Evolutionary conservation across 2,113 vertebrate species (phyloP).

Genomic region (Neodontobutis hainanensis): DNA sequence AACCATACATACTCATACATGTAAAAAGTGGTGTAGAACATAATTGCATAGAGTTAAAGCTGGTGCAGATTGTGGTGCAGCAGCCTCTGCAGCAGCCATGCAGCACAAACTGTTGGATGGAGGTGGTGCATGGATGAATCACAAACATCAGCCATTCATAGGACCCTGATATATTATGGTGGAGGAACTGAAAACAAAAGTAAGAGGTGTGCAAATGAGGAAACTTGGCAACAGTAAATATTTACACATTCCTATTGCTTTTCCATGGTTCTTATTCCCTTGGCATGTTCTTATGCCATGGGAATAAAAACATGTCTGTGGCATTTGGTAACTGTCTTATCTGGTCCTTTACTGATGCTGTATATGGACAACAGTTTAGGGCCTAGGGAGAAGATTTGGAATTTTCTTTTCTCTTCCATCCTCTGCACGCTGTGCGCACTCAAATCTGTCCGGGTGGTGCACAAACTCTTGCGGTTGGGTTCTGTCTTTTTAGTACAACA

Average conservation of each 20-base stretch:
- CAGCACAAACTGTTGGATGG: constrained; percentile 28
- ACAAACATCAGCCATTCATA: constrained; percentile 4
- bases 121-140: not conserved
- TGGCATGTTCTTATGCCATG: too few species aligned
- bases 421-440: too few species aligned
- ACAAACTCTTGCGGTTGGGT: too few species aligned
- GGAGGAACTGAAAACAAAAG: not conserved
- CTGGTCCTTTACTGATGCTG: not conserved
- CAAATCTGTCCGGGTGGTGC: too few species aligned
- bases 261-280: too few species aligned
- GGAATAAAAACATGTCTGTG: too few species aligned
- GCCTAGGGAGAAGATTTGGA: too few species aligned
- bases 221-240: too few species aligned
- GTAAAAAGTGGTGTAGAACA: not conserved
- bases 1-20: too few species aligned
- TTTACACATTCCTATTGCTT: too few species aligned
- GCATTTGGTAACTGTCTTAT: not conserved
- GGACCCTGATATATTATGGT: constrained; percentile 19
- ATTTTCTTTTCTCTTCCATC: not conserved
- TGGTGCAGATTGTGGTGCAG: constrained; percentile 30
- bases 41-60: constrained; percentile 7
- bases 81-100: constrained; percentile 50
- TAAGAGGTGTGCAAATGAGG: not conserved
- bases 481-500: too few species aligned
- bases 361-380: too few species aligned